Evolutionary conservation across 2,797 vertebrate species (phyloP), one percentile per base, ranked within the genome.

Genomic region (Syngnathus rostellatus): DNA sequence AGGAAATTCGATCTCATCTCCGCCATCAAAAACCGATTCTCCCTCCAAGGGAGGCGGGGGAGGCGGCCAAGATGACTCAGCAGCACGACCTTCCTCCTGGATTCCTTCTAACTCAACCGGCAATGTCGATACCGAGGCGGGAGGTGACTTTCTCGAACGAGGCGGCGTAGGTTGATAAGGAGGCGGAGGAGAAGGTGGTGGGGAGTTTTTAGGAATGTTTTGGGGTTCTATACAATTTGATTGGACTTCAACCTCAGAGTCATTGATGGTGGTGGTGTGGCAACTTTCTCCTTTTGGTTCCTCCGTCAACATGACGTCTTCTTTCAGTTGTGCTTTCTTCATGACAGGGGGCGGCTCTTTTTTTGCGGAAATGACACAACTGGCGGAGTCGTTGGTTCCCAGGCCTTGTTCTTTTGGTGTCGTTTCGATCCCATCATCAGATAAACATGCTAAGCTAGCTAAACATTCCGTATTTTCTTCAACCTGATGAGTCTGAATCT

Each of bases 161-260:
- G 94, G 95, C 0, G 94, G 94, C 1, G 94, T 94, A 0, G 93
- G 94, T 9, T 93, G 94, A 72, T 97, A 91, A 72, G 93, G 80
- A 0, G 96, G 95, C 0, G 95, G 96, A 7, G 95, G 94, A 0
- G 94, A 93, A 0, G 91, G 92, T 1, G 94, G 91, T 0, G 94
- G 93, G 0, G 86, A 79, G 46, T 76, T 66, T 58, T 80, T 86
- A 51, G 45, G 79, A 5, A 77, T 72, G 73, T 68, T 82, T 16
- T 83, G 75, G 16, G 21, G 50, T 7, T 84, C 78, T 1, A 70
- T 46, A 40, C 65, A 40, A 39, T 81, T 74, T 1, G 66, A 72
- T 17, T 58, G 43, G 37, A 46, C 54, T 40, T 75, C 69, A 8
- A 40, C 55, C 8, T 79, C 51, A 0, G 2, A 61, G 6, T 63